phyloP scores from a whole-genome alignment of 2,888 invertebrate genomes.

The Leucoptera coffeella region DNA sequence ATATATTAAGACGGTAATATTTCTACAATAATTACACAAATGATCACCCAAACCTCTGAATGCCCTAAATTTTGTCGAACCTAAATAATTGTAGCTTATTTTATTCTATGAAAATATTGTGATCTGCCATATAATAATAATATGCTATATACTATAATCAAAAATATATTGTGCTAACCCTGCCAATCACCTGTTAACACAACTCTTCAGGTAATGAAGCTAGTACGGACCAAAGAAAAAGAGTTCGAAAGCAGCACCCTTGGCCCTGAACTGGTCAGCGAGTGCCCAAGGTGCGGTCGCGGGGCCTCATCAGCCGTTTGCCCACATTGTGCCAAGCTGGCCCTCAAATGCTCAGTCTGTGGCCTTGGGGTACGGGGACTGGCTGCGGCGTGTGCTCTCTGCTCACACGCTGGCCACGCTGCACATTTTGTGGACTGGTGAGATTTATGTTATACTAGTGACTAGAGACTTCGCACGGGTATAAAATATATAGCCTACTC shows the following conservation, averaged over 20 bases:
- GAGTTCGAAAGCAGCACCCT: conserved; percentile 36
- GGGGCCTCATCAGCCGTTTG: conserved; percentile 67
- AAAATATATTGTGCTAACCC: too few relatives aligned
- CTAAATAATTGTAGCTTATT: too few relatives aligned
- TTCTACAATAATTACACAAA: too few relatives aligned
- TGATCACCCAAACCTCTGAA: too few relatives aligned
- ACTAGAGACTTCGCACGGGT: too few relatives aligned
- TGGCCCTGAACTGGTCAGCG: conserved; percentile 68
- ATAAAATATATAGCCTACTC: too few relatives aligned
- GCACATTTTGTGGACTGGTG: conserved; percentile 77
- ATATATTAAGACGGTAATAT: too few relatives aligned
- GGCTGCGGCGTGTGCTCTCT: conserved; percentile 80
- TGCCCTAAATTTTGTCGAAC: too few relatives aligned
- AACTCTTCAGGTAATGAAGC: conserved; percentile 50
- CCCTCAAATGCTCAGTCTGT: conserved; percentile 78
- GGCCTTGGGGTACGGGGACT: conserved; percentile 78
- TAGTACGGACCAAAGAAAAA: conserved; percentile 29
- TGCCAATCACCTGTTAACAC: too few relatives aligned
- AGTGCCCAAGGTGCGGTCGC: conserved; percentile 65
- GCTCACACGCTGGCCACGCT: conserved; percentile 92
- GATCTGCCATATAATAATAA: too few relatives aligned
- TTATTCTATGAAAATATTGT: too few relatives aligned
- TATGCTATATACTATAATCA: too few relatives aligned
- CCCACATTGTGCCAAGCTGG: conserved; percentile 62
- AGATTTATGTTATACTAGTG: conserved; percentile 2